Evolutionary conservation across 2,888 invertebrate genomes (phyloP), one percentile per base, ranked within the genome.

Genomic region (Andrena camellia): DNA sequence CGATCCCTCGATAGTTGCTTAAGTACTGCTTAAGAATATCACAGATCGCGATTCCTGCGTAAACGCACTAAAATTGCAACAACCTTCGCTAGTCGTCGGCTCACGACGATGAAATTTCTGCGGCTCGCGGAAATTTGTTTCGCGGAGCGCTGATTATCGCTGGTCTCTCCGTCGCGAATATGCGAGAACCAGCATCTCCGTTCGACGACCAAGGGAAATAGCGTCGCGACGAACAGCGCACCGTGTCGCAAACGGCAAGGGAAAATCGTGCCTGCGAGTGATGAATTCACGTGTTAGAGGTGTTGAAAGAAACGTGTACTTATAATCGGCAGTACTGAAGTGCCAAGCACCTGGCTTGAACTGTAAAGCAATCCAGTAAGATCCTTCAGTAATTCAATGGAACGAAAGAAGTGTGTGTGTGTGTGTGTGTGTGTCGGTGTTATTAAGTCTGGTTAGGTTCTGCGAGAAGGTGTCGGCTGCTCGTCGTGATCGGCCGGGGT

Each of bases 21-120:
- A 87, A 89, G 89, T 90, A 91, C 91, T 90, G 91, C 90, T 92
- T 91, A 90, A 92, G 90, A 92, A 91, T 92, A 92, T 92, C 92
- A 92, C 92, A 92, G 92, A 92, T 92, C 86, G 88, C 90, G 88
- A 92, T 91, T 91, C 87, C 91, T 82, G 91, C 91, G 85, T 85
- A 83, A 86, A 84, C 80, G 85, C 86, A 78, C 83, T 86, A 82
- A 88, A 85, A 76, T 72, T 85, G 80, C 75, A 87, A 86, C 83
- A 84, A 86, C 81, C 72, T 78, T 86, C 84, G 81, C 84, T 84
- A 83, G 83, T 78, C 83, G 81, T 83, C 74, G 78, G 77, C 79
- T 71, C 74, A 68, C 72, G 84, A 80, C 80, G 73, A 78, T 78
- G 71, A 80, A 72, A 77, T 48, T 68, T 78, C 72, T 50, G 50